Conservation (phyloP, 2,888 invertebrate species). For the Bombylius major region DNA sequence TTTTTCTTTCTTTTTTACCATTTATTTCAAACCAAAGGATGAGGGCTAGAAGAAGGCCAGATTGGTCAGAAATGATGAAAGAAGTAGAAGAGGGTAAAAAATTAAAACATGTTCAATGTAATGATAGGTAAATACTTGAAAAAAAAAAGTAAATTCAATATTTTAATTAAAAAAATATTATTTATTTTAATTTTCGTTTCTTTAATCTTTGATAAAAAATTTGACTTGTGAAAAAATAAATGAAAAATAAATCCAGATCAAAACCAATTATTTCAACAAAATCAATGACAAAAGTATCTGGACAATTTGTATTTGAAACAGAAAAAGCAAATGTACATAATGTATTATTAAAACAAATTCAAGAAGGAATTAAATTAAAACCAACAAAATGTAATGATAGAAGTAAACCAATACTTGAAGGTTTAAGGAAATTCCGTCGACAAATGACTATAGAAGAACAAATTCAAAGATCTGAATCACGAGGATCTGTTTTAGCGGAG, state of each 20-base stretch:
- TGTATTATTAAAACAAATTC: constrained; percentile 67
- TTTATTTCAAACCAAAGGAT: constrained; percentile 31
- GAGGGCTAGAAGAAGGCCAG: constrained; percentile 68
- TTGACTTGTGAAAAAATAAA: not conserved
- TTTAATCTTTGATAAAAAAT: too few relatives aligned
- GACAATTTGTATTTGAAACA: constrained; percentile 77
- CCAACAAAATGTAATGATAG: constrained; percentile 71
- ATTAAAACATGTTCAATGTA: constrained; percentile 70
- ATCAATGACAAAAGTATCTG: constrained; percentile 54
- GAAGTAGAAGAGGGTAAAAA: constrained; percentile 74
- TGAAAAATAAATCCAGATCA: constrained; percentile 34
- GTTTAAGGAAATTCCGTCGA: constrained; percentile 72
- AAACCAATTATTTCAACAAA: constrained; percentile 46
- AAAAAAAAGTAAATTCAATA: too few relatives aligned
- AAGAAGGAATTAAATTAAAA: constrained; percentile 61
- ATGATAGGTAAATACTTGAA: constrained; percentile 49
- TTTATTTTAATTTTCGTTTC: too few relatives aligned
- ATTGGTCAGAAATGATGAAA: constrained; percentile 84
- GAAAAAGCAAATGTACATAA: constrained; percentile 72
- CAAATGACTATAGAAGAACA: constrained; percentile 86
- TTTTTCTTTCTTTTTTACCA: not conserved
- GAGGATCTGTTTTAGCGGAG: constrained; percentile 36
- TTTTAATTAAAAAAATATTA: too few relatives aligned
- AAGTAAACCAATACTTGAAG: constrained; percentile 71
- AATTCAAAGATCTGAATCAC: constrained; percentile 69